Evolutionary conservation across 2,888 invertebrate species (phyloP), one percentile per base, ranked within the genome.

Genomic region (Drosophila silvestris): DNA sequence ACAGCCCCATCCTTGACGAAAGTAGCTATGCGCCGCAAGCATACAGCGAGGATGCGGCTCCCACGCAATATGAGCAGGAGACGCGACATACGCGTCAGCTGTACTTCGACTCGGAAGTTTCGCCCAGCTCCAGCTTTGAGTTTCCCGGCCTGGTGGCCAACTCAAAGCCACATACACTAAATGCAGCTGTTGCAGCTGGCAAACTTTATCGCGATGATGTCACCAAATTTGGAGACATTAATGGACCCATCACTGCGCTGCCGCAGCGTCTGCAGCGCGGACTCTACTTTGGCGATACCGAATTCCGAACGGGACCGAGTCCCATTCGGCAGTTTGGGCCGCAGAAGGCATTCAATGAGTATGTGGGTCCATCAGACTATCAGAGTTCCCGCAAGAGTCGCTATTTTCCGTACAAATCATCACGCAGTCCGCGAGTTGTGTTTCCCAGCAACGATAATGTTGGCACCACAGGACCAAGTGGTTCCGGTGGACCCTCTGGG

Each of bases 181-280:
- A 84, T 44, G 62, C 89, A 0, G 91, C 89, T 26, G 81, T 86
- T 2, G 84, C 87, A 0, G 78, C 74, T 0, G 91, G 91, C 2
- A 93, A 93, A 70, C 77, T 90, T 5, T 93, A 91, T 72, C 93
- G 93, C 52, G 94, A 94, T 47, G 94, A 94, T 54, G 93, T 94
- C 4, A 94, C 94, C 35, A 94, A 94, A 75, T 94, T 94, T 59
- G 94, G 94, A 2, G 94, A 94, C 47, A 83, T 93, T 14, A 94
- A 94, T 72, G 93, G 93, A 14, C 94, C 94, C 0, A 92, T 94
- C 19, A 93, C 93, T 4, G 92, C 93, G 4, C 50, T 93, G 47
- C 93, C 92, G 0, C 93, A 91, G 44, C 85, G 92, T 14, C 88
- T 92, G 3, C 93, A 92, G 57, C 89, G 93, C 16, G 92, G 92